Base-by-base conservation (phyloP, 1,140 invertebrate genomes). In the Aphidius gifuensis region DNA sequence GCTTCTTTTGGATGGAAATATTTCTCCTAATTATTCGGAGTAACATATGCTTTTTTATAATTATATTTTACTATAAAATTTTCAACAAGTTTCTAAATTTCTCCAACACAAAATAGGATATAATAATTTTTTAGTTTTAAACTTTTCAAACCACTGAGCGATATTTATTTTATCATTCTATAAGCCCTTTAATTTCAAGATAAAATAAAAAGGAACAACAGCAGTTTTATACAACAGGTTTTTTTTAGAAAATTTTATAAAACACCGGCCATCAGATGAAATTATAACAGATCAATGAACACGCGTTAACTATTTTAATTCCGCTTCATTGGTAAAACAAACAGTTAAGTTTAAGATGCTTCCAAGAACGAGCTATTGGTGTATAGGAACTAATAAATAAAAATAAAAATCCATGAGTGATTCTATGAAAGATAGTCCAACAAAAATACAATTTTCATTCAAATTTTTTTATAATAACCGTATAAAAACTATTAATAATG, bases 291-390 rank as follows among this genome's bases (percentile, higher is more conserved):
- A 62, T 76, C 76, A 73, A 75, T 80, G 79, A 79, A 72, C 76
- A 79, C 77, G 77, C 74, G 78, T 81, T 76, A 77, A 81, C 78
- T 80, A 77, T 75, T 80, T 78, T 80, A 80, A 80, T 80, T 80
- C 76, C 75, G 77, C 76, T 71, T 79, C 72, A 72, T 68, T 72
- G 72, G 64, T 64, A 64, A 66, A 66, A 63, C 62, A 65, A 67
- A 61, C 68, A 61, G 61, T 64, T 44, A 60, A 11, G 59, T 49
- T 40, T 53, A 53, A 51, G 42, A 61, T 64, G 50, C 61, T 53
- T 43, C 53, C 11, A 55, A 40, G 40, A 55, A 55, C 53, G 4
- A 3, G 23, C 23, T 32, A 32, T 32, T 32, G 2, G 23, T 32
- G 4, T 32, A 32, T 32, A 32, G 4, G 23, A 32, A 32, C 23